These are phyloP conservation scores for Saccostrea glomerata DNA, from an alignment of 1,140 invertebrate genomes.

Conservation along the genomic window DNA sequence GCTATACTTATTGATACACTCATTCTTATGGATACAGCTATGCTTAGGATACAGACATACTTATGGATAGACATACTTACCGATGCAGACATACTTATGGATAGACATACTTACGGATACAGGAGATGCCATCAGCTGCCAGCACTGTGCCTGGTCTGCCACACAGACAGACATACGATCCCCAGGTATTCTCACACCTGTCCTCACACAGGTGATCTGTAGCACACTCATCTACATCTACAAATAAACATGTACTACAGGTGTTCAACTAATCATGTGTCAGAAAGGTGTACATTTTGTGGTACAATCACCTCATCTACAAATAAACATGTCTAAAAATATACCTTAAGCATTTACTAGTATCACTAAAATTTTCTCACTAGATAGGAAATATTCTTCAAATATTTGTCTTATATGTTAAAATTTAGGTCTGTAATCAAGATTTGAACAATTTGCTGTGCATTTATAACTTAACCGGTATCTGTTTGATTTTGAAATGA, in stretches of 20 bases:
- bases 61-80: constrained; percentile 42
- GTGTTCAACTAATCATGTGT: no score
- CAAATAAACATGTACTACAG: no score
- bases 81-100: constrained; percentile 39
- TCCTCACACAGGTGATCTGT: constrained; percentile 55
- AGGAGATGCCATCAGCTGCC: constrained; percentile 48
- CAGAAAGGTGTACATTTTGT: background rate
- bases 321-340: no score
- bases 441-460: no score
- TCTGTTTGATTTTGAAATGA: no score
- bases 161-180: constrained; percentile 64
- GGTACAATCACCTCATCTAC: no score
- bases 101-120: constrained; percentile 51
- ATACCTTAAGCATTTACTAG: no score
- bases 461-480: no score
- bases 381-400: no score
- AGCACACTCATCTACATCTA: constrained; percentile 62
- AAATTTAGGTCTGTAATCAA: no score
- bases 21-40: constrained; percentile 40
- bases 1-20: constrained; percentile 50
- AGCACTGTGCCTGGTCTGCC: constrained; percentile 41
- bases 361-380: no score
- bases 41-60: background rate
- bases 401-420: no score
- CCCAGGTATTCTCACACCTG: constrained; percentile 62